phyloP scores from a whole-genome alignment of 2,797 vertebrate species.

The Galaxias olidus region DNA sequence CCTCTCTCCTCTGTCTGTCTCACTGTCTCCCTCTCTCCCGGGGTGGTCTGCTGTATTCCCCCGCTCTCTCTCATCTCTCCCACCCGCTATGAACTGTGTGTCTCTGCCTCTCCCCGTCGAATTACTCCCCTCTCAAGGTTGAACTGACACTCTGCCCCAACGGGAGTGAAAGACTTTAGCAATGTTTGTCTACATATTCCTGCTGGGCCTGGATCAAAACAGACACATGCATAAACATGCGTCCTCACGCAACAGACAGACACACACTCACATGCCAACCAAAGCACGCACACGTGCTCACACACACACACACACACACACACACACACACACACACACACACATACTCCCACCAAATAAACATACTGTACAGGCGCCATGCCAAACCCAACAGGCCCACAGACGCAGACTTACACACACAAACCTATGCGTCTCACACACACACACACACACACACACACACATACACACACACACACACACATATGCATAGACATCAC shows the following conservation, averaged over 20 bases:
- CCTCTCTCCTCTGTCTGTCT: background rate
- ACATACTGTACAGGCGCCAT: background rate
- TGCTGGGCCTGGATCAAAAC: slow-evolving; percentile 13
- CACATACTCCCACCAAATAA: slow-evolving; percentile 1
- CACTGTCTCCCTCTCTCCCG: background rate
- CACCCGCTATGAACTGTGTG: background rate
- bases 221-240: slow-evolving; percentile 11
- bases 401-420: background rate
- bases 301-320: slow-evolving; percentile 24
- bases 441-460: slow-evolving; percentile 9
- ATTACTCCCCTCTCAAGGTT: slow-evolving; percentile 30
- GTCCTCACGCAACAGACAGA: background rate
- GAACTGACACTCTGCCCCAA: slow-evolving; percentile 28
- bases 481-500: too few species aligned
- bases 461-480: too few species aligned
- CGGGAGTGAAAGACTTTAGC: slow-evolving; percentile 26
- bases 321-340: slow-evolving; percentile 6
- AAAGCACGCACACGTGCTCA: slow-evolving; percentile 2
- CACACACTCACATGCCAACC: too few species aligned
- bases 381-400: slow-evolving; percentile 2
- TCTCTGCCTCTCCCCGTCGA: background rate
- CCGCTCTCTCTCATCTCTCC: background rate
- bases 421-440: slow-evolving; percentile 4
- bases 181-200: slow-evolving; percentile 22
- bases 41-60: background rate